These are phyloP conservation scores for Podargus strigoides DNA, from an alignment of 2,797 vertebrate species.

Conservation along the genomic window DNA sequence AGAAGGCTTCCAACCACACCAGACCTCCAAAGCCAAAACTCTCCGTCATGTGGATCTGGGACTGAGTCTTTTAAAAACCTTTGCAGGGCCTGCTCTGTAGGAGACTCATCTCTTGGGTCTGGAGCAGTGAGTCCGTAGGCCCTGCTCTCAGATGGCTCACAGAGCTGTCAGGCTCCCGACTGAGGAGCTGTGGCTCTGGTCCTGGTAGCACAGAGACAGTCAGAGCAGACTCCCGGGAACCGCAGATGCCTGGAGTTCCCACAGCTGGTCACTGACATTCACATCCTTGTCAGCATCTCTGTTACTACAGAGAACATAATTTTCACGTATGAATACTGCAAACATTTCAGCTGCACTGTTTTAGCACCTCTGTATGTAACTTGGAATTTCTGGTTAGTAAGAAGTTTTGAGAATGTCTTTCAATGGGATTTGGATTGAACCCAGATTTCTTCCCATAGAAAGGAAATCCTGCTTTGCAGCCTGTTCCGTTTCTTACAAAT, in stretches of 20 bases:
- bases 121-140: neutral
- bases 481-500: conserved; percentile 17
- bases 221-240: conserved; percentile 27
- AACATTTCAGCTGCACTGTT: neutral
- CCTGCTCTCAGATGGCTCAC: neutral
- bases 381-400: neutral
- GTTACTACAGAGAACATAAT: neutral
- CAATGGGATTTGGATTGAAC: neutral
- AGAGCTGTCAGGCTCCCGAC: neutral
- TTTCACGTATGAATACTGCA: neutral
- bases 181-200: neutral
- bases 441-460: neutral
- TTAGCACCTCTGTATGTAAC: neutral
- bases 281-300: conserved; percentile 31
- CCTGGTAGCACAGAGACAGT: neutral
- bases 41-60: neutral
- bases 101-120: neutral
- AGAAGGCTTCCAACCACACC: neutral
- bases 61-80: neutral
- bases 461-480: conserved; percentile 12
- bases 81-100: neutral
- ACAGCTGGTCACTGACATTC: conserved; percentile 21
- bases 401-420: neutral
- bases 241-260: conserved; percentile 31
- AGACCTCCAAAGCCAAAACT: conserved; percentile 1